These are phyloP conservation scores for Tinamus guttatus DNA, from an alignment of 2,113 vertebrate genomes.

Conservation along the genomic window DNA sequence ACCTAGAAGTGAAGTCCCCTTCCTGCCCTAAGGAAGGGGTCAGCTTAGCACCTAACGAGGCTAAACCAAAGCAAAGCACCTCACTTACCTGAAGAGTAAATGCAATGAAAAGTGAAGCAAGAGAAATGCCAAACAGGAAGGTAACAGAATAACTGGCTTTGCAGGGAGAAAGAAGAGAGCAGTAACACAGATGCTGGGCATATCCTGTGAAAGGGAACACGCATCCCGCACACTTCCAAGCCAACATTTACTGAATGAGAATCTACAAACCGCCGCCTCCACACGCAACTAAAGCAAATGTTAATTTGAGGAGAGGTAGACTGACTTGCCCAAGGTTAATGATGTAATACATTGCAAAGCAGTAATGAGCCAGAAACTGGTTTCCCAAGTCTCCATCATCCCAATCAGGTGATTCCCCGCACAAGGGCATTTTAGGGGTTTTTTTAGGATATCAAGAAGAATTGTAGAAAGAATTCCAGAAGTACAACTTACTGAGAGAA, in stretches of 20 bases:
- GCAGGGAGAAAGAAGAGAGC: background rate
- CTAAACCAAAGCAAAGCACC: background rate
- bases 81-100: background rate
- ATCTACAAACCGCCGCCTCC: background rate
- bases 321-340: constrained; percentile 47
- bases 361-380: constrained; percentile 48
- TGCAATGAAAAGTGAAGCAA: background rate
- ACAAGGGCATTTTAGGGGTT: background rate
- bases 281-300: background rate
- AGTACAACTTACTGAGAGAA: background rate
- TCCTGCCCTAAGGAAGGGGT: background rate
- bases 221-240: background rate
- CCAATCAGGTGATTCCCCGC: background rate
- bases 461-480: background rate
- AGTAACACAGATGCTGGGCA: background rate
- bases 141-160: background rate
- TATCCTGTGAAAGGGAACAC: background rate
- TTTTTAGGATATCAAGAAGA: background rate
- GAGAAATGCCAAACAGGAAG: background rate
- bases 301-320: constrained; percentile 44
- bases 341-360: constrained; percentile 42
- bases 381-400: constrained; percentile 4
- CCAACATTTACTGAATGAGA: background rate
- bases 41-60: background rate
- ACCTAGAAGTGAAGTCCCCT: background rate